Base-by-base conservation (phyloP, 2,888 invertebrate species). In the Drosophila paracracens region DNA sequence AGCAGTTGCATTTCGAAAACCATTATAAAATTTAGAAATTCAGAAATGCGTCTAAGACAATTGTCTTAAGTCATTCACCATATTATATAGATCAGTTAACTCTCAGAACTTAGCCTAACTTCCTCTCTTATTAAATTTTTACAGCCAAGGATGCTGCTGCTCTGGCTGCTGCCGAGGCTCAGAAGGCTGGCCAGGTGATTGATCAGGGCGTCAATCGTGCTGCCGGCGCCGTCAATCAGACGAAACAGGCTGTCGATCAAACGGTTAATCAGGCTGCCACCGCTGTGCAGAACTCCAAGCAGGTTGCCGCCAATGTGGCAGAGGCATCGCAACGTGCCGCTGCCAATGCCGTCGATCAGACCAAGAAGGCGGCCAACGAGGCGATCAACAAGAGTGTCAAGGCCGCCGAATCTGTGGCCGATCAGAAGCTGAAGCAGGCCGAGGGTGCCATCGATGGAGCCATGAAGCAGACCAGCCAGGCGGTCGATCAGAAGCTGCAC, bases 401-500 rank as follows among this genome's bases (percentile, higher is more conserved):
- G 88, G 93, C 94, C 11, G 93, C 93, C 64, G 94, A 94, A 75
- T 90, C 92, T 46, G 93, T 92, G n/a, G 92, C 94, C 52, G 94
- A 94, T 70, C 90, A 92, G 43, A 94, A 94, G 91, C 76, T 94
- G 58, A 94, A 94, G 82, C 92, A 94, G 78, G 94, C 94, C n/a
- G 94, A 94, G 82, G 89, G 89, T 25, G 94, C 94, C 31, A 92
- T 95, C 29, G 95, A 95, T 76, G 94, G 94, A 76, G 94, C 94
- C 62, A 91, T 95, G 81, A 94, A 94, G 93, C 94, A 94, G 87
- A 94, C 95, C 27, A 94, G 95, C 67, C 92, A 94, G 27, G 94
- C 94, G 16, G 94, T 95, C 54, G 95, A 95, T 89, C 91, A 94
- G 74, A 95, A 95, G 93, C 91, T 96, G 83, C 94, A 95, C 88